phyloP scores from a whole-genome alignment of 2,888 invertebrate genomes.

The Cheilosia urbana region DNA sequence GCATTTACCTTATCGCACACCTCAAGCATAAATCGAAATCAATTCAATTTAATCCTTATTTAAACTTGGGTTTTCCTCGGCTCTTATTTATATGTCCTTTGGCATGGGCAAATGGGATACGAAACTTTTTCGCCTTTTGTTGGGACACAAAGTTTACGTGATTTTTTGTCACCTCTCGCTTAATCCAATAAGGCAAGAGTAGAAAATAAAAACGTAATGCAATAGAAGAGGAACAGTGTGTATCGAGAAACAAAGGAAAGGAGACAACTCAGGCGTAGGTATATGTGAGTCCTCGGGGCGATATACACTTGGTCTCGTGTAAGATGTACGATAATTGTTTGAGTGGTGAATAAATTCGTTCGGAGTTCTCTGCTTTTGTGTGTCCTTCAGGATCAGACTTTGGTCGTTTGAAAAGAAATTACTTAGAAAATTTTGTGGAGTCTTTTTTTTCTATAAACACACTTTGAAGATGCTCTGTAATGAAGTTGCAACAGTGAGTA shows the following conservation, averaged over 20 bases:
- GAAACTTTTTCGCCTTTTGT: slow-evolving; percentile 58
- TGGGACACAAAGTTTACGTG: slow-evolving; percentile 50
- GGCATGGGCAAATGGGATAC: slow-evolving; percentile 44
- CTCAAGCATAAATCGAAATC: slow-evolving; percentile 69
- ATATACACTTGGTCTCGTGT: slow-evolving; percentile 29
- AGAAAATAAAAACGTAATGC: slow-evolving; percentile 45
- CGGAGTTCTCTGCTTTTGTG: slow-evolving; percentile 36
- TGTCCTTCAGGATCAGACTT: slow-evolving; percentile 47
- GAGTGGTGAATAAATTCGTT: slow-evolving; percentile 70
- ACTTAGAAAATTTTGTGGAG: slow-evolving; percentile 34
- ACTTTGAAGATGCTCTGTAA: slow-evolving; percentile 35
- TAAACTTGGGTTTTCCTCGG: slow-evolving; percentile 55
- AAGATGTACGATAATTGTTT: slow-evolving; percentile 71
- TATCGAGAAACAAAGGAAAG: slow-evolving; percentile 16
- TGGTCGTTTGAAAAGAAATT: slow-evolving; percentile 37
- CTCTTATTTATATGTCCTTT: slow-evolving; percentile 51
- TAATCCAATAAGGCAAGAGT: slow-evolving; percentile 61
- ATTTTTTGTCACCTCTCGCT: slow-evolving; percentile 64
- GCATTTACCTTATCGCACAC: slow-evolving; percentile 50
- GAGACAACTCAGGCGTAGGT: slow-evolving; percentile 1
- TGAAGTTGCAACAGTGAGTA: slow-evolving; percentile 28
- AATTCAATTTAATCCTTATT: slow-evolving; percentile 73
- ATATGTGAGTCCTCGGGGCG: slow-evolving; percentile 27
- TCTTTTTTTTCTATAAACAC: slow-evolving; percentile 10
- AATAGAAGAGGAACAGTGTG: slow-evolving; percentile 16